These are phyloP conservation scores for Sarcophaga caerulescens DNA, from an alignment of 2,888 invertebrate species.

Conservation along the genomic window DNA sequence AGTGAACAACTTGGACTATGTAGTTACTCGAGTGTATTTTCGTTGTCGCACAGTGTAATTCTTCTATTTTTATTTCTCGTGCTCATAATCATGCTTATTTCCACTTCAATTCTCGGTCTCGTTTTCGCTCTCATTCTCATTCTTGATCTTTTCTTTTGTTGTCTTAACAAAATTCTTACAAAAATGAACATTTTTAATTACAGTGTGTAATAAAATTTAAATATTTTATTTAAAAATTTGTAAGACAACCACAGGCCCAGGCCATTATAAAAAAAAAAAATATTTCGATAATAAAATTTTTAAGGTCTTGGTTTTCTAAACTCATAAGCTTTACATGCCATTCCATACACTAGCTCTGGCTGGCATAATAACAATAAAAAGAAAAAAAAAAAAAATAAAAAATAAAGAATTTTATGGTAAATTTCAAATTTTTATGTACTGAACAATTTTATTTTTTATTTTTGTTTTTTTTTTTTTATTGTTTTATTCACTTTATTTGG, in stretches of 20 bases:
- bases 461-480: neutral
- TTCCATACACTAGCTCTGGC: too few relatives aligned
- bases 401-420: neutral
- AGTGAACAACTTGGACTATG: too few relatives aligned
- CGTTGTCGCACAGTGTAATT: too few relatives aligned
- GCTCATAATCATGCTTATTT: neutral
- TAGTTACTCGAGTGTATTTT: too few relatives aligned
- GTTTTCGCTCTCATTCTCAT: neutral
- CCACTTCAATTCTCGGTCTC: neutral
- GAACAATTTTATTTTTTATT: neutral
- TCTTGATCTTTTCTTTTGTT: neutral
- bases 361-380: neutral
- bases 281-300: neutral
- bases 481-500: neutral
- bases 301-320: neutral
- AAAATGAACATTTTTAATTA: constrained; percentile 26
- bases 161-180: neutral
- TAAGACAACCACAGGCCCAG: neutral
- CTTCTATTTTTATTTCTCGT: neutral
- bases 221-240: neutral
- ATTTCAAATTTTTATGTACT: neutral
- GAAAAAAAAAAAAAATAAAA: neutral
- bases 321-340: too few relatives aligned
- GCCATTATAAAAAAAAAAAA: too few relatives aligned
- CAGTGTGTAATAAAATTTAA: constrained; percentile 11